These are phyloP conservation scores for Callospermophilus lateralis DNA, from an alignment of 2,113 vertebrate genomes.

Conservation along the genomic window DNA sequence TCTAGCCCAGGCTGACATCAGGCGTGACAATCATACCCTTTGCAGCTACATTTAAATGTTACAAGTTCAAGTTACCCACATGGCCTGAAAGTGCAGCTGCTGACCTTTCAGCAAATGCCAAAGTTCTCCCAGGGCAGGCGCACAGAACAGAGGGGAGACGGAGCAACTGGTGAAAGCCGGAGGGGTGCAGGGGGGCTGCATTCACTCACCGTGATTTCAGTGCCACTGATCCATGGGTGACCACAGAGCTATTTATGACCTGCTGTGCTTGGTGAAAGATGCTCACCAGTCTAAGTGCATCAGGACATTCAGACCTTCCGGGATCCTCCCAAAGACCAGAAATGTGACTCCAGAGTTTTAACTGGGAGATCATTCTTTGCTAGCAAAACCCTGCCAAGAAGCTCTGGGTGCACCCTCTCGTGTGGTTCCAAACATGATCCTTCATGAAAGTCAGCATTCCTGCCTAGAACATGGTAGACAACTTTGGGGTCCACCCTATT, in stretches of 20 bases:
- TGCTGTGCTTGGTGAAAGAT: neutral
- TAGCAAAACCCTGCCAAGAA: neutral
- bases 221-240: neutral
- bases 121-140: constrained; percentile 64
- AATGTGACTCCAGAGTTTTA: neutral
- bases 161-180: fast-evolving
- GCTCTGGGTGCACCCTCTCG: neutral
- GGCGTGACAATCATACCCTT: constrained; percentile 40
- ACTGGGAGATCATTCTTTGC: neutral
- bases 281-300: neutral
- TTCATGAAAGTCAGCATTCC: neutral
- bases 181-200: fast-evolving
- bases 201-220: neutral
- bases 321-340: neutral
- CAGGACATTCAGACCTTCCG: neutral
- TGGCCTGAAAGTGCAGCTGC: constrained; percentile 78
- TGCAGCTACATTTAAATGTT: constrained; percentile 71
- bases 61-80: constrained; percentile 15
- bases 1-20: neutral
- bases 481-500: no score
- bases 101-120: constrained; percentile 88
- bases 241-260: neutral
- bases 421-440: neutral
- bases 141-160: neutral
- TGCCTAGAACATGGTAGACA: neutral